Evolutionary conservation across 2,888 invertebrate genomes (phyloP), one percentile per base, ranked within the genome.

Genomic region (Drosophila anceps): DNA sequence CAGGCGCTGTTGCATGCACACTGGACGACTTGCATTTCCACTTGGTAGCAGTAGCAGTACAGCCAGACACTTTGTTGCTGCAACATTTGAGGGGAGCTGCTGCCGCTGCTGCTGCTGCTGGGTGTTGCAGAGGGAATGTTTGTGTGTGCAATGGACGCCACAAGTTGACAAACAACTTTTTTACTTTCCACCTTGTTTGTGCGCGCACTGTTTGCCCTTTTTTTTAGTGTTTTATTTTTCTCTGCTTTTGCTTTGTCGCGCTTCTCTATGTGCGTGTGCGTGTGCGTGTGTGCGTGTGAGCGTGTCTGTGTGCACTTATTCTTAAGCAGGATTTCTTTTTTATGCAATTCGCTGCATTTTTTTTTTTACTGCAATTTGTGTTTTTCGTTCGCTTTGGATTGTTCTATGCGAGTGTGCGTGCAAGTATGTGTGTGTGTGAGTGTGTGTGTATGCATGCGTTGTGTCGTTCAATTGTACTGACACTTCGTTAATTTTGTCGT

Each of bases 101-200:
- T 58, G 51, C 35, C 24, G 58, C 29, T 24, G 53, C 18, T 46
- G 27, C 27, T 53, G 51, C 20, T 24, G 53, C 53, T 53, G 53
- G 55, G 55, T 55, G 55, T 41, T 55, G 39, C 41, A 41, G 39
- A 37, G 55, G 55, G 55, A 55, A 55, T 55, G 55, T 55, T 55
- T 55, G 62, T 65, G 61, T 81, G 74, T 82, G 79, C 79, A 79
- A 82, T 79, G 79, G 81, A 83, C 81, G 81, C 91, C 88, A 92
- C 91, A 91, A 91, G 91, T 91, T 91, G 92, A 92, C 92, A 92
- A 92, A 92, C 91, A 91, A 92, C 91, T 91, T 91, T 90, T 91
- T 90, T 88, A 83, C 80, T 82, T 86, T 82, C 77, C 83, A 86
- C 86, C 84, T 83, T 87, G 87, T 79, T 79, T 81, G 87, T 81